These are phyloP conservation scores for Tupaia chinensis DNA, from an alignment of 2,113 vertebrate species.

Conservation along the genomic window DNA sequence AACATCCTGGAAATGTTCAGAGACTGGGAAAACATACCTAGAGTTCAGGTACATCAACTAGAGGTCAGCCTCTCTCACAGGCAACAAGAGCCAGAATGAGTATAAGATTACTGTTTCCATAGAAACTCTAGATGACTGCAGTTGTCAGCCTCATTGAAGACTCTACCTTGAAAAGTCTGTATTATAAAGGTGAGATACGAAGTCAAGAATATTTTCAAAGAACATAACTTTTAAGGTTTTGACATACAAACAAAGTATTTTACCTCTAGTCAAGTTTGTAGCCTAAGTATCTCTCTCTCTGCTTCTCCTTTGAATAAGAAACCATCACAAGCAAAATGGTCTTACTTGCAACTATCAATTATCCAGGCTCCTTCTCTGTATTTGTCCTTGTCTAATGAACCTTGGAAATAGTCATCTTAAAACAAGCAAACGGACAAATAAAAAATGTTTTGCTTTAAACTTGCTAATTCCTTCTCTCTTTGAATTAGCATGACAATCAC, in stretches of 20 bases:
- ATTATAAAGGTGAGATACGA: background rate
- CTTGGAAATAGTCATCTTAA: background rate
- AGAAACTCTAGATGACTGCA: background rate
- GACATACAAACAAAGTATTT: background rate
- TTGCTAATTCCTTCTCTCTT: background rate
- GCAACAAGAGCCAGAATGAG: background rate
- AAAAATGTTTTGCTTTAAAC: background rate
- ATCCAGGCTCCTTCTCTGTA: background rate
- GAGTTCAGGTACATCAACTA: background rate
- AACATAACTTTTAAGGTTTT: background rate
- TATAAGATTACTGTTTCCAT: constrained; percentile 7
- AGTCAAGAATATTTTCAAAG: background rate
- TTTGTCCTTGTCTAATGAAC: background rate
- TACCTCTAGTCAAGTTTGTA: background rate
- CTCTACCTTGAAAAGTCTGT: background rate
- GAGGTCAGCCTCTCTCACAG: background rate
- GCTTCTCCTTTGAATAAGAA: background rate
- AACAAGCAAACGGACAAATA: background rate
- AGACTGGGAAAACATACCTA: background rate
- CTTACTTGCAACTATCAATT: background rate
- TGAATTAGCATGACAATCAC: background rate
- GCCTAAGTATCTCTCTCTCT: background rate
- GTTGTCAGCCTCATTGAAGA: background rate
- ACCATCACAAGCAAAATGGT: background rate
- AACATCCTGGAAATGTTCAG: background rate